These are phyloP conservation scores for Ostrea edulis DNA, from an alignment of 1,140 invertebrate genomes.

Conservation along the genomic window DNA sequence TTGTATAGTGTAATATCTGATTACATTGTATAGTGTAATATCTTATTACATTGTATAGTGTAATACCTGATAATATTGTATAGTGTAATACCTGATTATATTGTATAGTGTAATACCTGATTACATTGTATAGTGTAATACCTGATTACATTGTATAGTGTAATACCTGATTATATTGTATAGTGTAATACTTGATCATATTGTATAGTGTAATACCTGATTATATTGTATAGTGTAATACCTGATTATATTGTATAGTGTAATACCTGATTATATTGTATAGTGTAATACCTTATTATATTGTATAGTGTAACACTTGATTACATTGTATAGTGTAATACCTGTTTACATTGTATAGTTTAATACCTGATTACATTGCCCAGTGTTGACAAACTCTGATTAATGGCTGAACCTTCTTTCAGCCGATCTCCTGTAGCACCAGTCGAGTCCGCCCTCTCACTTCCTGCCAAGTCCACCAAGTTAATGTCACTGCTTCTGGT, in stretches of 20 bases:
- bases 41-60: background rate
- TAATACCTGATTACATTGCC: conserved; percentile 80
- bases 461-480: conserved; percentile 84
- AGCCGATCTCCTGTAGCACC: conserved; percentile 83
- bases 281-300: conserved; percentile 42
- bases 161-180: background rate
- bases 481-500: conserved; percentile 82
- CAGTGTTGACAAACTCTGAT: conserved; percentile 82
- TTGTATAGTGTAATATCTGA: too few species aligned
- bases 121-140: background rate
- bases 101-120: background rate
- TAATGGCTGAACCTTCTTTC: conserved; percentile 84
- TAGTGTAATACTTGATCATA: conserved; percentile 66
- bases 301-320: background rate
- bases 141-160: background rate
- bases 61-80: conserved; percentile 39
- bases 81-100: background rate
- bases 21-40: too few species aligned
- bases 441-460: conserved; percentile 81
- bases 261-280: background rate
- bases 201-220: conserved; percentile 81
- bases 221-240: background rate
- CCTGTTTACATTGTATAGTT: background rate
- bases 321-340: background rate
- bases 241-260: too few species aligned